Base-by-base conservation (phyloP, 2,797 vertebrate genomes). In the Poeciliopsis infans region DNA sequence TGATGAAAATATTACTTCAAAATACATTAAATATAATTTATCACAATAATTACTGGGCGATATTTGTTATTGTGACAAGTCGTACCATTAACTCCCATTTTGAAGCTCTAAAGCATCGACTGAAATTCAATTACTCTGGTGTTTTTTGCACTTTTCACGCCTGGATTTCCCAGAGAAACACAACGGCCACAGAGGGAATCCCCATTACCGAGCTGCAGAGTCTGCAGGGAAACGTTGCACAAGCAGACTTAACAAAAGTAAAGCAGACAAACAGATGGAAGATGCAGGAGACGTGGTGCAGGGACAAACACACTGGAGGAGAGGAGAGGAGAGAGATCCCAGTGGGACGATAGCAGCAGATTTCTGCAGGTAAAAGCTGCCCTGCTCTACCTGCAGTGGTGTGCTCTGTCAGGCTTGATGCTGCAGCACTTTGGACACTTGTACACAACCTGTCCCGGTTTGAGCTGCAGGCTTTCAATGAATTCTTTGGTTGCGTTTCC, bases 391-490 rank as follows among this genome's bases (percentile, higher is more conserved):
- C 93, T 95, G 94, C 93, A 95, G 92, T 95, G 98, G 92, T 99
- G 98, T 51, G 98, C 98, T 91, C 98, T 92, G 93, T 99, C 98
- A 0, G 98, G 98, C 91, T 99, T 99, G 92, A 99, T 99, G 95
- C 98, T 99, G 96, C 98, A 99, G 94, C 98, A 99, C 85, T 99
- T 99, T 82, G 98, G 98, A 89, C 98, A 99, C 91, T 99, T 99
- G 94, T 99, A 99, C 75, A 99, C 97, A 93, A 99, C 98, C 92
- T 99, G 98, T 28, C 98, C 98, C 0, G 98, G 98, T 89, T 98
- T 99, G 80, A 99, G 95, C 93, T 98, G 97, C 88, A 99, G 96
- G 91, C 98, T 99, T 94, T 99, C 98, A 0, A 99, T 99, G 89
- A 98, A 99, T 85, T 99, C 98, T 93, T 99, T 99, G 81, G 98